These are phyloP conservation scores for Halcyon malimbica DNA, from an alignment of 2,113 vertebrate genomes.

Conservation along the genomic window DNA sequence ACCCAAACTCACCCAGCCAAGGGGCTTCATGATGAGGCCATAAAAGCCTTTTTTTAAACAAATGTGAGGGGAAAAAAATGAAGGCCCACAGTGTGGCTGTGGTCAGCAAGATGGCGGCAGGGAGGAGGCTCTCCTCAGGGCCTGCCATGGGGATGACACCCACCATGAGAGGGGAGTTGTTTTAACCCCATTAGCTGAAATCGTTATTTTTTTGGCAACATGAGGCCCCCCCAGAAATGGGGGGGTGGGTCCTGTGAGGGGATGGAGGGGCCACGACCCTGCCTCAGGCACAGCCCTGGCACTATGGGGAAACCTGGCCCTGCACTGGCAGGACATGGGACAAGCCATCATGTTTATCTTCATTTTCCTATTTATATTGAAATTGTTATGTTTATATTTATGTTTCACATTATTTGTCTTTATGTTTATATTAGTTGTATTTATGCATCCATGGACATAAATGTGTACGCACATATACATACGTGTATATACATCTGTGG, in stretches of 20 bases:
- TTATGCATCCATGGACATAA: background rate
- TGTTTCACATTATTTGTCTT: background rate
- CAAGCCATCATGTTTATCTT: rapidly evolving
- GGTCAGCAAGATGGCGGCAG: rapidly evolving
- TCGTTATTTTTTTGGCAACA: rapidly evolving
- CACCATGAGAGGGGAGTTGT: rapidly evolving
- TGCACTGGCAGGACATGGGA: background rate
- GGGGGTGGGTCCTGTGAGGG: no score
- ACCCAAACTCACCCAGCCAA: background rate
- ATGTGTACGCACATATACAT: background rate
- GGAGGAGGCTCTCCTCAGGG: background rate
- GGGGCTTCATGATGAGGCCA: background rate
- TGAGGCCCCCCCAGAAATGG: background rate
- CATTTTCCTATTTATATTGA: background rate
- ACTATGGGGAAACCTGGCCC: background rate
- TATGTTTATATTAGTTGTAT: background rate
- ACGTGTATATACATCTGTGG: no score
- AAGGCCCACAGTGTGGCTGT: rapidly evolving
- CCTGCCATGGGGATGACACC: rapidly evolving
- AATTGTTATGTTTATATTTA: background rate
- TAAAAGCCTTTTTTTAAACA: background rate
- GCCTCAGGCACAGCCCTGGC: background rate
- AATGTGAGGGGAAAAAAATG: background rate
- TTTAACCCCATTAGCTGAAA: background rate
- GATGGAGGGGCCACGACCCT: rapidly evolving